Base-by-base conservation (phyloP, 1,140 invertebrate species). In the Hormaphis cornu region DNA sequence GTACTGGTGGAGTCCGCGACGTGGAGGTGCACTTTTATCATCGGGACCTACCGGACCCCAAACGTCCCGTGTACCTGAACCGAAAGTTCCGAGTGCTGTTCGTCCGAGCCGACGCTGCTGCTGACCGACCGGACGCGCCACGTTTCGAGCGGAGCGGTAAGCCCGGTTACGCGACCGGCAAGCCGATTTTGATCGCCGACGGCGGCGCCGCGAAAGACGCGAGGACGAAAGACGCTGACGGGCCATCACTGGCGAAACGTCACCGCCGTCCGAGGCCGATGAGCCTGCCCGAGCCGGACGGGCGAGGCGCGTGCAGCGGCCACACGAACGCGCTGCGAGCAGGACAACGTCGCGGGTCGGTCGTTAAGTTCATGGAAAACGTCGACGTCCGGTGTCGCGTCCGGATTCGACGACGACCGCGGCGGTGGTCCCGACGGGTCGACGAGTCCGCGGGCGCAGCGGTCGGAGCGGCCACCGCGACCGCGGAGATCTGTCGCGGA, bases 91-190 rank as follows among this genome's bases (percentile, higher is more conserved):
- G 80, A 72, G 76, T 83, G 0, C 74, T 73, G 22, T 84, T 82
- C 72, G 69, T 79, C 46, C 84, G 83, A 83, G 69, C 37, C 1
- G 54, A 69, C 54, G 70, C 72, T 63, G 4, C 26, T 1, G 26
- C 10, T 18, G 18, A 1, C 1, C 0, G 33, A 12, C 6, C 10
- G 0, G 58, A 40, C 5, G 24, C 66, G 7, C 8, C 80, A 12
- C n/a, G n/a, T n/a, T 74, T 78, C 74, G 73, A 74, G 53, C 74
- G 82, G 46, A 89, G 87, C 77, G 87, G 87, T 54, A 86, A 86
- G 77, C 85, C 86, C 16, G 87, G 87, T 5, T 89, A 89, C 74
- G 73, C 82, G 10, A 58, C 79, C 9, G 83, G 83, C 7, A 83
- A 83, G 73, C 86, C 86, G 3, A 79, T 89, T 30, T 77, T 66